Conservation (phyloP, 2,113 vertebrate genomes). For the Piprites chloris region DNA sequence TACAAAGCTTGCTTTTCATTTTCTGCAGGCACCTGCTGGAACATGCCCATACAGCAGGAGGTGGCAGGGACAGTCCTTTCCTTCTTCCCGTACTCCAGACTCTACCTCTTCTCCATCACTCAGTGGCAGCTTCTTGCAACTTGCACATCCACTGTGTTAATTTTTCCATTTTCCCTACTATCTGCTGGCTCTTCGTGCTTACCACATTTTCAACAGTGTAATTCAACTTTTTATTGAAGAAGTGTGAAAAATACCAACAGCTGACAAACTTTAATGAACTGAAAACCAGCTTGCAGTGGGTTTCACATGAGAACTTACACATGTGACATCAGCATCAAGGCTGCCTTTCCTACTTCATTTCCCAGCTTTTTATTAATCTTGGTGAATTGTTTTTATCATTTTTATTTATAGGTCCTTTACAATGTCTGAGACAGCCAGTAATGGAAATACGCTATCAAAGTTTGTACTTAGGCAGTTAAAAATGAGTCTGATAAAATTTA, state of each 20-base stretch:
- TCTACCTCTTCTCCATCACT: neutral
- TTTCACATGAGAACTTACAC: neutral
- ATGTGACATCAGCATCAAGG: neutral
- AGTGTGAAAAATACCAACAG: neutral
- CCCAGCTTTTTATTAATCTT: neutral
- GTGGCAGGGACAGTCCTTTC: neutral
- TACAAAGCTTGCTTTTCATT: neutral
- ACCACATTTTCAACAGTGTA: neutral
- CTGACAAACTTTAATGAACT: neutral
- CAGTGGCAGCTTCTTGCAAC: neutral
- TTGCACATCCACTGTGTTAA: neutral
- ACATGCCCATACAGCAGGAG: neutral
- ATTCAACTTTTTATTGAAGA: neutral
- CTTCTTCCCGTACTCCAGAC: neutral
- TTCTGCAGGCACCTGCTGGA: neutral
- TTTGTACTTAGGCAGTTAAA: neutral
- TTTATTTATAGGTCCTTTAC: neutral
- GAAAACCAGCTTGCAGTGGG: neutral
- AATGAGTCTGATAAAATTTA: neutral
- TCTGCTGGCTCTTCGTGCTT: neutral
- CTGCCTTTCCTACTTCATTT: neutral
- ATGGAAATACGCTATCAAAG: neutral
- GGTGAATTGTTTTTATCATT: neutral
- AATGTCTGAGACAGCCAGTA: neutral
- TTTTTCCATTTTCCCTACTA: neutral